phyloP scores from a whole-genome alignment of 2,797 vertebrate species.

The Myiothlypis coronata region DNA sequence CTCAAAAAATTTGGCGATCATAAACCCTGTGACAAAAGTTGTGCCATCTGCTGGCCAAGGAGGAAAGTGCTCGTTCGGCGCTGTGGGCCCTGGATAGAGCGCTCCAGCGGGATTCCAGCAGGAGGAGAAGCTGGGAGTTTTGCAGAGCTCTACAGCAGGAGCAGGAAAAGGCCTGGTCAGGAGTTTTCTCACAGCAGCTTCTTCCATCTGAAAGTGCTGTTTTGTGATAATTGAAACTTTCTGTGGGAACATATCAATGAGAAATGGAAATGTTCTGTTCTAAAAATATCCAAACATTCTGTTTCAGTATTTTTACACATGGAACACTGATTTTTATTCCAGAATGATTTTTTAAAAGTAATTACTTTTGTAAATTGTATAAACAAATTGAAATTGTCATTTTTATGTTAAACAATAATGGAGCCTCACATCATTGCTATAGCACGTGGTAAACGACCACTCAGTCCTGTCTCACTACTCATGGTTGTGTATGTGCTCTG shows the following conservation, averaged over 20 bases:
- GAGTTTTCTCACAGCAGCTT: background rate
- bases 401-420: background rate
- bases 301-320: background rate
- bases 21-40: background rate
- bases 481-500: background rate
- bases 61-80: background rate
- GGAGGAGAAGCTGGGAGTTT: background rate
- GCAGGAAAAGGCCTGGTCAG: background rate
- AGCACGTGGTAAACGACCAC: accelerated
- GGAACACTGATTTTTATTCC: background rate
- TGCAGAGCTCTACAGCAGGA: background rate
- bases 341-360: background rate
- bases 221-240: background rate
- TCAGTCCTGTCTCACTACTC: background rate
- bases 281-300: background rate
- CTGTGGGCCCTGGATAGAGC: accelerated
- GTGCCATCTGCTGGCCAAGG: conserved; percentile 37
- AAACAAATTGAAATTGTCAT: background rate
- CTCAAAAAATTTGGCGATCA: background rate
- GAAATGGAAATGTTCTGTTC: background rate
- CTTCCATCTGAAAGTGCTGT: background rate
- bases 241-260: background rate
- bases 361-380: background rate
- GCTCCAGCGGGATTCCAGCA: accelerated
- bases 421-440: background rate